phyloP scores from a whole-genome alignment of 2,888 invertebrate genomes.

The Limnephilus auricula region DNA sequence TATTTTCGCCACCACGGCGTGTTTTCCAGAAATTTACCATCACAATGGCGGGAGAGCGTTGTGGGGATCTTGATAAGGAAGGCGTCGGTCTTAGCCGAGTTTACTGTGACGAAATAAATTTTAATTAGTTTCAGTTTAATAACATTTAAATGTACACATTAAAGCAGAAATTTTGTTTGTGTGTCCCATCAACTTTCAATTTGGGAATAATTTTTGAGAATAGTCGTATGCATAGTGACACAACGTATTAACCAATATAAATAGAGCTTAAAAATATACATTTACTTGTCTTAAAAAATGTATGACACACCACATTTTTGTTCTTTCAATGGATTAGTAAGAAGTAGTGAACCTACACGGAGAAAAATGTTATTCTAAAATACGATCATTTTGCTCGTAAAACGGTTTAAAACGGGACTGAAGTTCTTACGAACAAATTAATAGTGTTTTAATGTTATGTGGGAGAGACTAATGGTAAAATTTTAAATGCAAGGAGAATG shows the following conservation, averaged over 20 bases:
- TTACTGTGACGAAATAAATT: neutral
- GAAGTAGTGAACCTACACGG: no score
- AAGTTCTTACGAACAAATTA: no score
- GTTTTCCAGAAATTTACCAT: slow-evolving; percentile 21
- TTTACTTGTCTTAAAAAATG: no score
- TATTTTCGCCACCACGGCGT: neutral
- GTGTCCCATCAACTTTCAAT: neutral
- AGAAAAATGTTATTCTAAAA: no score
- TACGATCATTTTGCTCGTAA: no score
- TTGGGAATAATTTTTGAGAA: neutral
- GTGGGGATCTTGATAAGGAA: neutral
- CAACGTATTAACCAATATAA: neutral
- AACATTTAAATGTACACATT: neutral
- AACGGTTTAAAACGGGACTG: no score
- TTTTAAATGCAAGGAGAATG: no score
- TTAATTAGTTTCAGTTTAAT: neutral
- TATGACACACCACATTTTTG: no score
- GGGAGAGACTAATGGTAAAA: no score
- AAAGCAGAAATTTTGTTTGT: neutral
- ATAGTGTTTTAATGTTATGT: no score
- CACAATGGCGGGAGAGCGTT: neutral
- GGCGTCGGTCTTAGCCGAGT: neutral
- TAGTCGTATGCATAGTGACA: neutral
- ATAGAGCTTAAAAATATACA: no score
- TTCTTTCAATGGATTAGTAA: no score